Conservation (phyloP, 2,888 invertebrate genomes). For the Hydraecia micacea region DNA sequence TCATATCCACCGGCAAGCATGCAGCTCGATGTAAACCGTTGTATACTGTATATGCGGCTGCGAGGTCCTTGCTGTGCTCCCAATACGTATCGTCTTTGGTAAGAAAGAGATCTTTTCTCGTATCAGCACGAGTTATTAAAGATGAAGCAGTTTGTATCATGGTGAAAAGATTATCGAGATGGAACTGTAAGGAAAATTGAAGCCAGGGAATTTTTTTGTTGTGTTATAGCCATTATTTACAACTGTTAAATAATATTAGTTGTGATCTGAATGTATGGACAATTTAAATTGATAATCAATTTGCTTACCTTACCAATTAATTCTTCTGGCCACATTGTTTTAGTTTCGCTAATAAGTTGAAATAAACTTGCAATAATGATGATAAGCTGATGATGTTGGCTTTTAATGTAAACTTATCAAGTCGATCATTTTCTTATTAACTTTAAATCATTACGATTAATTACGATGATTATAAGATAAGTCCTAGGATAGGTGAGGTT, state of each 20-base stretch:
- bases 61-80: constrained; percentile 91
- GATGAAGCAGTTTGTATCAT: neutral
- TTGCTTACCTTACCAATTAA: neutral
- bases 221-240: neutral
- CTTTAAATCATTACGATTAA: too few relatives aligned
- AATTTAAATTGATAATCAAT: neutral
- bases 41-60: constrained; percentile 92
- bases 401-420: neutral
- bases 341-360: neutral
- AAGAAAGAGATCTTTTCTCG: constrained; percentile 62
- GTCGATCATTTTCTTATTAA: neutral
- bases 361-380: neutral
- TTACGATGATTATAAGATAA: neutral
- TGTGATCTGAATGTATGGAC: neutral
- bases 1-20: constrained; percentile 91
- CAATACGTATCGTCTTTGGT: constrained; percentile 92
- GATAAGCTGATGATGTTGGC: neutral
- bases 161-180: neutral
- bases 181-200: neutral
- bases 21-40: constrained; percentile 93
- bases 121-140: neutral
- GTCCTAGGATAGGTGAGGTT: neutral
- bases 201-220: neutral
- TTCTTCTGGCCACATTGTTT: neutral
- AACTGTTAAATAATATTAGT: neutral